Conservation (phyloP, 2,888 invertebrate species). For the Rhagophthalmus giganteus region DNA sequence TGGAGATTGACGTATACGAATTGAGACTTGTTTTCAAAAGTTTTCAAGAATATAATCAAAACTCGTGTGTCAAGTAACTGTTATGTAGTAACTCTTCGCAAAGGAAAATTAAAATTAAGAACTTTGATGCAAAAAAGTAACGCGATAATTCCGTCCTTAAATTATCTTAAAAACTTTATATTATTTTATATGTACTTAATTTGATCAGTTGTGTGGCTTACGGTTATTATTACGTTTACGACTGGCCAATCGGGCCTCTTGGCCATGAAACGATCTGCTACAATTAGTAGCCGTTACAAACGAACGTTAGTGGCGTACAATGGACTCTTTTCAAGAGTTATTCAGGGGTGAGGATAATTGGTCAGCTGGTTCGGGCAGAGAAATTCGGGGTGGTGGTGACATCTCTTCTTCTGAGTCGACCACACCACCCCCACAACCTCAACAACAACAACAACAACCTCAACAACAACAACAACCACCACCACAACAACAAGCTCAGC, state of each 20-base stretch:
- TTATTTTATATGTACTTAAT: conserved; percentile 12
- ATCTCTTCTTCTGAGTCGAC: conserved; percentile 62
- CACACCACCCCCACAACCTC: conserved; percentile 60
- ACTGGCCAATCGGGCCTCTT: conserved; percentile 36
- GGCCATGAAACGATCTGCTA: conserved; percentile 40
- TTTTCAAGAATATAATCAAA: conserved; percentile 8
- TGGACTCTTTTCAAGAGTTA: conserved; percentile 58
- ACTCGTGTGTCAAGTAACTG: conserved; percentile 20
- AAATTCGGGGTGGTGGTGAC: conserved; percentile 33
- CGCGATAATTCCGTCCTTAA: conserved; percentile 21
- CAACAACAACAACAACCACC: conserved; percentile 17
- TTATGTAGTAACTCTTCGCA: conserved; percentile 16
- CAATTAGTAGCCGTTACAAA: conserved; percentile 31
- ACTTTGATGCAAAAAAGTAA: conserved; percentile 3
- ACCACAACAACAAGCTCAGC: conserved; percentile 1
- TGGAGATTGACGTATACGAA: conserved; percentile 29
- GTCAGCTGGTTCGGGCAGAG: conserved; percentile 40
- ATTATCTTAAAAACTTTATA: neutral
- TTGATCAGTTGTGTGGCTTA: conserved; percentile 3
- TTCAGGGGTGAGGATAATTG: conserved; percentile 51
- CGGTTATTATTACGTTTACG: conserved; percentile 17
- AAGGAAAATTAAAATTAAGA: neutral
- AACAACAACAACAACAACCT: conserved; percentile 48
- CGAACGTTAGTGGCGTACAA: conserved; percentile 46
- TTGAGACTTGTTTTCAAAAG: conserved; percentile 10